These are phyloP conservation scores for Drosophila pseudoobscura DNA, from an alignment of 1,140 invertebrate species.

Conservation along the genomic window DNA sequence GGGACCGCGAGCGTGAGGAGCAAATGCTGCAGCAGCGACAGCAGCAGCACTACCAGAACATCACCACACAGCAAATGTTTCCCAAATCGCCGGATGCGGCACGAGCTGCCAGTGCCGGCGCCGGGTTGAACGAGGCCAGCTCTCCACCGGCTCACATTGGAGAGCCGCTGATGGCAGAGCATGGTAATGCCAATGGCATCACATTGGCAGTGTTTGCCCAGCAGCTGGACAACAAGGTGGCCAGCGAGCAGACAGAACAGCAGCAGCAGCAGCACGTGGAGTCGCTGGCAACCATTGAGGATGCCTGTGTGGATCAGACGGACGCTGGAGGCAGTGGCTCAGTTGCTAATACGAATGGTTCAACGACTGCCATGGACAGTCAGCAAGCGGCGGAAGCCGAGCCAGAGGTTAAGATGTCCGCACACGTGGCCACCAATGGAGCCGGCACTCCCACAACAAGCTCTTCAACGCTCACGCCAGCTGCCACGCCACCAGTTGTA, in stretches of 20 bases:
- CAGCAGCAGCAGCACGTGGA: conserved; percentile 29
- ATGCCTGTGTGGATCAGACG: conserved; percentile 63
- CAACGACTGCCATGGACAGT: conserved; percentile 22
- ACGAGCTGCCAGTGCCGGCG: conserved; percentile 53
- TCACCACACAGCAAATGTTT: conserved; percentile 82
- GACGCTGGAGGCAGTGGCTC: conserved; percentile 41
- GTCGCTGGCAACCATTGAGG: conserved; percentile 17
- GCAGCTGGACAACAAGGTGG: conserved; percentile 72
- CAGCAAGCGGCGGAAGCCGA: conserved; percentile 18
- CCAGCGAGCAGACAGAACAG: conserved; percentile 58
- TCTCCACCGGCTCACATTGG: conserved; percentile 54
- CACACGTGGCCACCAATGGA: conserved; percentile 45
- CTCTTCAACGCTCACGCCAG: conserved; percentile 22
- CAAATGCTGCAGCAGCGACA: conserved; percentile 83
- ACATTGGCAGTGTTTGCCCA: conserved; percentile 70
- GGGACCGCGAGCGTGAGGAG: conserved; percentile 85
- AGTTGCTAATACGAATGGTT: conserved; percentile 33
- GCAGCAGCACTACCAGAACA: conserved; percentile 78
- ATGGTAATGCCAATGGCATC: conserved; percentile 64
- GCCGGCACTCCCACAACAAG: conserved; percentile 21
- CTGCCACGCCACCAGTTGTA: background rate
- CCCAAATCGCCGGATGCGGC: conserved; percentile 69
- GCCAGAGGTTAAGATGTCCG: conserved; percentile 28
- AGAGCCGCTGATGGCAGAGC: conserved; percentile 53
- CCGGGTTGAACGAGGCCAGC: conserved; percentile 40